Percentiles rank a stretch among this genome's conserved stretches.
These are phyloP conservation scores for Drosophila miranda DNA, from an alignment of 1,140 invertebrate species.

Conservation along the genomic window DNA sequence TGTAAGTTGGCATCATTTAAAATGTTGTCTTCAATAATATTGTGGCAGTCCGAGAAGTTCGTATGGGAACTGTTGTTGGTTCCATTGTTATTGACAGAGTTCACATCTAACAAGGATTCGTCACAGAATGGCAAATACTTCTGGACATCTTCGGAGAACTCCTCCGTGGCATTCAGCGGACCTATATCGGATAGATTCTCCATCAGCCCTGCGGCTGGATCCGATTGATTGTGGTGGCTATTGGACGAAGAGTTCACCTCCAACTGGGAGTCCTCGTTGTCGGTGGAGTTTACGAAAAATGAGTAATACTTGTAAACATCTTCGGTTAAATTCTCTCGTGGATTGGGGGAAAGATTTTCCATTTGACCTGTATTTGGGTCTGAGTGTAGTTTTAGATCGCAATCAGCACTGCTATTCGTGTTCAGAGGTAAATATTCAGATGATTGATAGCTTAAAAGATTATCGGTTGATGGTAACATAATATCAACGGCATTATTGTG, in stretches of 20 bases:
- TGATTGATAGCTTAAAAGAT: slow-evolving; percentile 57
- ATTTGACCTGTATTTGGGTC: slow-evolving; percentile 36
- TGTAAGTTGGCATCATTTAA: slow-evolving; percentile 79
- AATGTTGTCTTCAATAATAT: slow-evolving; percentile 63
- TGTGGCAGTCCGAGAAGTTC: slow-evolving; percentile 36
- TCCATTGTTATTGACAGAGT: slow-evolving; percentile 21
- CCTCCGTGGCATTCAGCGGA: slow-evolving; percentile 22
- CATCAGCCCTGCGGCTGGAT: slow-evolving; percentile 32
- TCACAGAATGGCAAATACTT: slow-evolving; percentile 38
- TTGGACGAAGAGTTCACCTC: slow-evolving; percentile 40
- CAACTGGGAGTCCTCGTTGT: slow-evolving; percentile 52
- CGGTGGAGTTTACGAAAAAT: slow-evolving; percentile 34
- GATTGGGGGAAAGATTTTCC: slow-evolving; percentile 35
- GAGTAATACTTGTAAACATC: slow-evolving; percentile 27
- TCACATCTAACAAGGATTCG: slow-evolving; percentile 29
- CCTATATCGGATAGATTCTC: slow-evolving; percentile 48
- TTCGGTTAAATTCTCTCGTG: slow-evolving; percentile 53
- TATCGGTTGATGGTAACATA: slow-evolving; percentile 54
- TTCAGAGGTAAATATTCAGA: slow-evolving; percentile 57
- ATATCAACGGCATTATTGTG: slow-evolving; percentile 54
- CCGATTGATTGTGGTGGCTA: slow-evolving; percentile 38
- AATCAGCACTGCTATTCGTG: slow-evolving; percentile 55
- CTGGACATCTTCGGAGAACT: slow-evolving; percentile 26
- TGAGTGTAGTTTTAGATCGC: slow-evolving; percentile 38
- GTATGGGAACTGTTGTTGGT: slow-evolving; percentile 21